Conservation (phyloP, 2,888 invertebrate species). For the Trichogramma evanescens region DNA sequence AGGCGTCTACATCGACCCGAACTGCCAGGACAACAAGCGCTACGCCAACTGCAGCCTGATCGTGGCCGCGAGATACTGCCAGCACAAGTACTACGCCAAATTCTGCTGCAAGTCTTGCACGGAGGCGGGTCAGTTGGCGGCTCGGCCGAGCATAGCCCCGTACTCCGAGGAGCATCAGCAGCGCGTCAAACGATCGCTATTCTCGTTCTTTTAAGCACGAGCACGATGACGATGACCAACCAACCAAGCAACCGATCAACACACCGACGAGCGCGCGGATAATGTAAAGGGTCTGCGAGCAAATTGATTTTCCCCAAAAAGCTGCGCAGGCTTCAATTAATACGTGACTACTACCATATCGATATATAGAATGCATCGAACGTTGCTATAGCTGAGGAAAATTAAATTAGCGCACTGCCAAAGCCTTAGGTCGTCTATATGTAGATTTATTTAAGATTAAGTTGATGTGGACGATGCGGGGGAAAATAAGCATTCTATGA, state of each 20-base stretch:
- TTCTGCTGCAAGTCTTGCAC: constrained; percentile 94
- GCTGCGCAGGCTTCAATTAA: constrained; percentile 4
- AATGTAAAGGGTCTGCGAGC: constrained; percentile 2
- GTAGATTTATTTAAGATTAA: constrained; percentile 33
- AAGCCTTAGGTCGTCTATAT: constrained; percentile 48
- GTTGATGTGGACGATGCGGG: neutral
- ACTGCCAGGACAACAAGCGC: constrained; percentile 79
- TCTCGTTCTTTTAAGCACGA: constrained; percentile 15
- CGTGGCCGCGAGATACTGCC: constrained; percentile 75
- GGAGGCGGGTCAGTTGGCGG: constrained; percentile 68
- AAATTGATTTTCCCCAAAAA: constrained; percentile 12
- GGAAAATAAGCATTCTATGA: neutral
- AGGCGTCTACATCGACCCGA: constrained; percentile 70
- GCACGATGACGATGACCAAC: neutral
- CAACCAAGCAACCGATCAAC: neutral
- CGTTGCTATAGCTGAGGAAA: constrained; percentile 27
- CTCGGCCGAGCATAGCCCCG: neutral
- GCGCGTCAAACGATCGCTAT: constrained; percentile 19
- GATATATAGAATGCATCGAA: constrained; percentile 4
- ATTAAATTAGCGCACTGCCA: constrained; percentile 46
- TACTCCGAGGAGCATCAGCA: constrained; percentile 4
- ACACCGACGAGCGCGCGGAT: neutral
- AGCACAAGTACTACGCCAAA: constrained; percentile 83
- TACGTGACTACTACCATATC: neutral
- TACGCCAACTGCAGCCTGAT: constrained; percentile 87